phyloP scores from a whole-genome alignment of 2,888 invertebrate species.

The Steromphala cineraria region DNA sequence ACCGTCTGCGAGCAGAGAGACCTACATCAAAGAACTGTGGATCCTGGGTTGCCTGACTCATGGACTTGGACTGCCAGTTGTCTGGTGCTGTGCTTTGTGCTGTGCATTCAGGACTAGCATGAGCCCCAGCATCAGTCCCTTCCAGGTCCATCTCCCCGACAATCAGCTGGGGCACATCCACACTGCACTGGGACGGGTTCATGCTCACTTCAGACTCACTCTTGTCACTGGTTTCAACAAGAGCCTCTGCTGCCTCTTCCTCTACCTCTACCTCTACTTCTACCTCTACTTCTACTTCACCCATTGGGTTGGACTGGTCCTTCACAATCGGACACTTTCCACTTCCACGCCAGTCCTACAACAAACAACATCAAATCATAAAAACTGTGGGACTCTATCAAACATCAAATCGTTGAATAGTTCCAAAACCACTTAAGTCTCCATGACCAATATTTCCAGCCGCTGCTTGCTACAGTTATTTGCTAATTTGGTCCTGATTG shows the following conservation, averaged over 20 bases:
- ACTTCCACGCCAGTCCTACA: slow-evolving; percentile 50
- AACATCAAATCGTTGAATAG: too few relatives aligned
- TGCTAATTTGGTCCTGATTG: too few relatives aligned
- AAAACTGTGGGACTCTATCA: too few relatives aligned
- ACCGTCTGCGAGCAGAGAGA: slow-evolving; percentile 46
- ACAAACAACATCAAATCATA: not conserved
- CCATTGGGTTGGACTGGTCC: slow-evolving; percentile 1
- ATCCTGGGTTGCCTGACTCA: not conserved
- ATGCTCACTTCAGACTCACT: not conserved
- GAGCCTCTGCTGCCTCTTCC: not conserved
- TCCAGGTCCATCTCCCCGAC: slow-evolving; percentile 31
- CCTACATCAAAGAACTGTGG: slow-evolving; percentile 44
- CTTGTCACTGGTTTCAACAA: not conserved
- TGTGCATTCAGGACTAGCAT: not conserved
- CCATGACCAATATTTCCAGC: too few relatives aligned
- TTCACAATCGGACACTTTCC: slow-evolving; percentile 29
- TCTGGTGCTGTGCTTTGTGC: not conserved
- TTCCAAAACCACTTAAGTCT: too few relatives aligned
- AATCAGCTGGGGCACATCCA: not conserved
- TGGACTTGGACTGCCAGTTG: not conserved
- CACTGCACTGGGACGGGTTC: not conserved
- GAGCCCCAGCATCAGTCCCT: slow-evolving; percentile 19
- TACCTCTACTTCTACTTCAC: too few relatives aligned
- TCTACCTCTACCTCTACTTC: too few relatives aligned
- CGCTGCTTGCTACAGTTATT: too few relatives aligned